Base-by-base conservation (phyloP, 2,888 invertebrate species). In the Syrista parreyssii region DNA sequence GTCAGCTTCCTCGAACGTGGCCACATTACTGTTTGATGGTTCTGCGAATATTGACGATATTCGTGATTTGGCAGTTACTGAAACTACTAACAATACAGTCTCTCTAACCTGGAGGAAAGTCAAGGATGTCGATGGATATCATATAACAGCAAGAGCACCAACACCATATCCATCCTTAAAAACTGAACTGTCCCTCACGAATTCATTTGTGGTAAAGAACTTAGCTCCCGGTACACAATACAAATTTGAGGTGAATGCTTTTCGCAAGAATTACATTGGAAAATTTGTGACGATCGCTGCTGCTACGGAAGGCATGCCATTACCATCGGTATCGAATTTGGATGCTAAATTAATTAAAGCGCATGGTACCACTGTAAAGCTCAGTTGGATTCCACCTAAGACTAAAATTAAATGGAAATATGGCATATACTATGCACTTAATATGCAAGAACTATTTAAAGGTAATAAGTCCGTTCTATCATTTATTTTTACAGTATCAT, bases 401-500 rank as follows among this genome's bases (percentile, higher is more conserved):
- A 93, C 93, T 68, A 94, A 93, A 81, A 89, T 92, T 11, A 92
- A 92, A 73, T 95, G 94, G 94, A 87, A 88, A 68, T 97, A 97
- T 88, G 96, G 95, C 32, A 92, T 97, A 71, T 95, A 96, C 89
- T 97, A 96, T 86, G 95, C 94, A 0, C 90, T 93, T 4, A 92
- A 87, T 83, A 93, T 92, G 86, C 92, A 93, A 11, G 94, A 95
- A 79, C 92, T 94, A 31, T 92, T 93, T 75, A 93, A 94, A 90
- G 93, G 95, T 95, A 88, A 92, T 95, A 88, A 92, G 92, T 88
- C 15, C 69, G 68, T 72, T 55, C 73, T 68, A 32, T 74, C 72
- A 32, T 78, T 78, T 72, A 78, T 81, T 68, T 15, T 77, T 77
- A 68, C 31, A n/a, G 69, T 77, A 33, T 76, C 71, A 55, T 23